Conservation (phyloP, 2,113 vertebrate genomes). For the Pluvianellus socialis region DNA sequence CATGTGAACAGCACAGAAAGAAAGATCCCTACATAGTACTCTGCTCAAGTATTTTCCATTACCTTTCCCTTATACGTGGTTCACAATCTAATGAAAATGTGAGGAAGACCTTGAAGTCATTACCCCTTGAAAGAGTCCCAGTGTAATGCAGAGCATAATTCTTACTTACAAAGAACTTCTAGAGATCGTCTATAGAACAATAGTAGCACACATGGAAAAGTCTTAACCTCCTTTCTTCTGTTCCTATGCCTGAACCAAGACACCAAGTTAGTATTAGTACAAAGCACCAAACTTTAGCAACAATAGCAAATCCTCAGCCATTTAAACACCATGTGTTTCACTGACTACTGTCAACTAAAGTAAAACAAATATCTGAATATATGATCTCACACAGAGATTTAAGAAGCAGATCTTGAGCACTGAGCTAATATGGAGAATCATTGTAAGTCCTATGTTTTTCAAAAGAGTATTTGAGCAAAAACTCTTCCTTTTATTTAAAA, state of each 20-base stretch:
- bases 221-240: not conserved
- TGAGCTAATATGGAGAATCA: not conserved
- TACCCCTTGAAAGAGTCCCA: not conserved
- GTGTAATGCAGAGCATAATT: not conserved
- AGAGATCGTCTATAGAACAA: not conserved
- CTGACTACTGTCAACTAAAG: not conserved
- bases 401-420: not conserved
- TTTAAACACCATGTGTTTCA: not conserved
- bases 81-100: not conserved
- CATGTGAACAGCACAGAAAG: not conserved
- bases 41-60: not conserved
- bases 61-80: not conserved
- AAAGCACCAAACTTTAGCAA: not conserved
- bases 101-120: not conserved
- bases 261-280: not conserved
- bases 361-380: not conserved
- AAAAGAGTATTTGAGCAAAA: not conserved
- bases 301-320: not conserved
- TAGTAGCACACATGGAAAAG: fast-evolving
- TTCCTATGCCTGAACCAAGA: not conserved
- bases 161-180: not conserved
- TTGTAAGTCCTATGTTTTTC: not conserved
- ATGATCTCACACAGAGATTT: not conserved
- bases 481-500: not conserved
- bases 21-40: not conserved